Percentiles rank a stretch among this genome's conserved stretches.
These are phyloP conservation scores for Leptopterna dolabrata DNA, from an alignment of 2,888 invertebrate species.

Conservation along the genomic window DNA sequence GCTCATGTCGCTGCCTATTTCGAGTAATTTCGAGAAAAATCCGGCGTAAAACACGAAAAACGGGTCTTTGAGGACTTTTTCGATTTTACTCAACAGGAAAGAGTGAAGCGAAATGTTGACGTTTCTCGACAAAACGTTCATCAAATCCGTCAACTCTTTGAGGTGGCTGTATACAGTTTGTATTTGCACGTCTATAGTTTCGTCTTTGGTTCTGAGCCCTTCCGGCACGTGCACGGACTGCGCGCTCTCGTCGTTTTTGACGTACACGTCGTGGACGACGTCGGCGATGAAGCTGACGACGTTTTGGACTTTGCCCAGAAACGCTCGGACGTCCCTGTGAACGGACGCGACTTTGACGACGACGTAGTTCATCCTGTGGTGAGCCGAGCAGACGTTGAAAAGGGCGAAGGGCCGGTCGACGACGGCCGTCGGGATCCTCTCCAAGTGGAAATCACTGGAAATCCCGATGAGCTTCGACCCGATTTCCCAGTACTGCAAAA, in stretches of 20 bases:
- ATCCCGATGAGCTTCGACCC: conserved; percentile 21
- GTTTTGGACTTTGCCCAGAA: neutral
- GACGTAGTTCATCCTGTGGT: conserved; percentile 29
- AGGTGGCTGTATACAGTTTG: neutral
- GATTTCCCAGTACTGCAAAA: conserved; percentile 36
- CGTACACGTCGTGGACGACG: neutral
- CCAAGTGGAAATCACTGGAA: conserved; percentile 23
- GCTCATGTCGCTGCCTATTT: neutral
- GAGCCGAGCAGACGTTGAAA: conserved; percentile 19
- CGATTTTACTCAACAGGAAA: neutral
- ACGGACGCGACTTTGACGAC: conserved; percentile 38
- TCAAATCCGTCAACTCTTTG: neutral
- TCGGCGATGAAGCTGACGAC: neutral
- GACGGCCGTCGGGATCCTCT: neutral
- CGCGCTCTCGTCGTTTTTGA: neutral
- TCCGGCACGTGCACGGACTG: neutral
- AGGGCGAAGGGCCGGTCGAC: conserved; percentile 26
- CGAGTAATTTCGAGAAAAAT: conserved; percentile 21
- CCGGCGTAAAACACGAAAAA: neutral
- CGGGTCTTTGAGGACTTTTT: conserved; percentile 16
- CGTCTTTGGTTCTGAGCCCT: neutral
- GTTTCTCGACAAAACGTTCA: neutral
- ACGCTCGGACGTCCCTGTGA: neutral
- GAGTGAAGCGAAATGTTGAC: neutral
- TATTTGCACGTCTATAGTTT: neutral